A percentile compares a stretch with the other conserved stretches of the same genome.
phyloP scores from a whole-genome alignment of 2,888 invertebrate genomes.

The Smittia aterrima region DNA sequence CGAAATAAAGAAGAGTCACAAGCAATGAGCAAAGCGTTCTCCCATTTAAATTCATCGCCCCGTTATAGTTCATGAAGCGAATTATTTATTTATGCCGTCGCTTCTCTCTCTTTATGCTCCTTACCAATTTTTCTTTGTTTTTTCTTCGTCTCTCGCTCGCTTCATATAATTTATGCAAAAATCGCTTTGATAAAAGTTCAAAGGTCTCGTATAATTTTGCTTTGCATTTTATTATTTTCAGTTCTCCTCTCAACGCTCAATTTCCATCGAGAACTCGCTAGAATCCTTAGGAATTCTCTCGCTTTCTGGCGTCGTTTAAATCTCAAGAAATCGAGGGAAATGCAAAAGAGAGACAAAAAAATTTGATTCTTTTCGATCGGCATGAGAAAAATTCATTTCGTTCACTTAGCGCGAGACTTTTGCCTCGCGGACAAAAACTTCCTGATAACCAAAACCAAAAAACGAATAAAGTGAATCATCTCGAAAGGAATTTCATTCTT shows the following conservation, averaged over 20 bases:
- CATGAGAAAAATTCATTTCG: not conserved
- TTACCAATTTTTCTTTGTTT: not conserved
- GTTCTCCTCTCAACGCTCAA: not conserved
- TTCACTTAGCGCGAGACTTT: not conserved
- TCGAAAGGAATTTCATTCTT: slow-evolving; percentile 9
- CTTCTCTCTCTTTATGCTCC: not conserved
- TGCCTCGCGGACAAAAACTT: slow-evolving; percentile 33
- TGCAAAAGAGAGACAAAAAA: slow-evolving; percentile 4
- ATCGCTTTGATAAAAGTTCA: slow-evolving; percentile 39
- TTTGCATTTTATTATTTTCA: slow-evolving; percentile 38
- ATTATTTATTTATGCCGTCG: slow-evolving; percentile 5
- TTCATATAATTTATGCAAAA: slow-evolving; percentile 37
- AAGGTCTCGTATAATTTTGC: slow-evolving; percentile 39
- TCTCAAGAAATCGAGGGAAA: slow-evolving; percentile 20
- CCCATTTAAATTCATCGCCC: slow-evolving; percentile 19
- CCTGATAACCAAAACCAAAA: slow-evolving; percentile 19
- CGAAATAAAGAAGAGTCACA: not conserved
- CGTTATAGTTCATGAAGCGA: slow-evolving; percentile 17
- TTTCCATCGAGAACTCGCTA: not conserved
- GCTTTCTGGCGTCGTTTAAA: not conserved
- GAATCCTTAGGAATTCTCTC: slow-evolving; percentile 17
- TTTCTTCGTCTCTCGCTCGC: not conserved
- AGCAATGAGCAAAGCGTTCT: not conserved
- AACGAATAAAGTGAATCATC: too few species aligned
- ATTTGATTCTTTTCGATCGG: slow-evolving; percentile 24